Evolutionary conservation across 1,140 invertebrate species (phyloP).

Genomic region (Halictus rubicundus): DNA sequence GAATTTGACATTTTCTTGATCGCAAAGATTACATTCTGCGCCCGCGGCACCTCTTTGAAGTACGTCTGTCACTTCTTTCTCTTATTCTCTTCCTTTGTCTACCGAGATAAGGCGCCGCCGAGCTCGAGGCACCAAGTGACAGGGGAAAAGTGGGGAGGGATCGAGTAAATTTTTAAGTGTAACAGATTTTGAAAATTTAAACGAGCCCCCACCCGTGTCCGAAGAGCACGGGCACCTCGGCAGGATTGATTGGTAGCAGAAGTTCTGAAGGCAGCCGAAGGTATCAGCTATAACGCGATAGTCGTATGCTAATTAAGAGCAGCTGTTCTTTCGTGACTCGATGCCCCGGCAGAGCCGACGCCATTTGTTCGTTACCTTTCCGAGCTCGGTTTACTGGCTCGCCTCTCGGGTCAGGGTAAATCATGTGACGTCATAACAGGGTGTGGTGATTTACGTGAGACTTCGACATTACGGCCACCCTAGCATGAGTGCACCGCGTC

Average conservation of each 20-base stretch:
- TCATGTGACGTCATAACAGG: slow-evolving; percentile 62
- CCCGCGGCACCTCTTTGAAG: too few species aligned
- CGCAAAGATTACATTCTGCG: too few species aligned
- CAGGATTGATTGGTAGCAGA: slow-evolving; percentile 1
- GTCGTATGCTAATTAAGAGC: slow-evolving; percentile 57
- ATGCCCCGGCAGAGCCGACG: slow-evolving; percentile 17
- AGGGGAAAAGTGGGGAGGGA: too few species aligned
- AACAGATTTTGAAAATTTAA: too few species aligned
- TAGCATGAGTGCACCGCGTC: slow-evolving; percentile 43
- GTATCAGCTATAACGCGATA: slow-evolving; percentile 29
- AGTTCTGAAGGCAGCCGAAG: slow-evolving; percentile 40
- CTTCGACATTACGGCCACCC: slow-evolving; percentile 40
- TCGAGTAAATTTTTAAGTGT: too few species aligned
- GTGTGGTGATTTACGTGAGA: slow-evolving; percentile 62
- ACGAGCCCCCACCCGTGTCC: too few species aligned
- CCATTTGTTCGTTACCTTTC: slow-evolving; percentile 48
- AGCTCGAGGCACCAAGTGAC: too few species aligned
- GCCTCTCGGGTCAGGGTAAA: slow-evolving; percentile 59
- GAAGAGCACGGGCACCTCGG: too few species aligned
- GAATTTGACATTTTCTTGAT: too few species aligned
- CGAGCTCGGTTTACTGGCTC: slow-evolving; percentile 45
- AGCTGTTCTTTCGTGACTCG: slow-evolving; percentile 57
- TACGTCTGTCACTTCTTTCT: too few species aligned
- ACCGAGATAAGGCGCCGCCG: too few species aligned
- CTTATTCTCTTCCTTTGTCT: too few species aligned